Evolutionary conservation across 2,797 vertebrate species (phyloP), one percentile per base, ranked within the genome.

Genomic region (Emydoidea blandingii): DNA sequence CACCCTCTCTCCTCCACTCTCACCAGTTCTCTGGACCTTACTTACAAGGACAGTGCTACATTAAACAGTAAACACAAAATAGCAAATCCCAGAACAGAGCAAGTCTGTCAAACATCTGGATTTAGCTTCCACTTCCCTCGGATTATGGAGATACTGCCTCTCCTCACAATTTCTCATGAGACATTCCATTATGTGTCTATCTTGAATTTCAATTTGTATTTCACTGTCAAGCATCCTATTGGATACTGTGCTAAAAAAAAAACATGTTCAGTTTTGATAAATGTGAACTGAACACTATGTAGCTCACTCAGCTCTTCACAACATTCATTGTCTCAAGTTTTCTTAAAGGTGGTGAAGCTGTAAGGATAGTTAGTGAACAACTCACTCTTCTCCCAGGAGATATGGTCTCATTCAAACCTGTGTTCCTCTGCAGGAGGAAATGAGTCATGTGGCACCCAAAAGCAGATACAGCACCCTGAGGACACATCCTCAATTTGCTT

Each of bases 121-220:
- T 86, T 88, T 76, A 94, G 90, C 80, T n/a, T 94, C 23, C 34
- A 4, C 18, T 87, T 90, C 92, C 92, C 14, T 86, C 47, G 81
- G 68, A 89, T 16, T 87, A 3, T 12, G 49, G 0, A 10, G 53
- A 2, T 23, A 65, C 78, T 83, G 16, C 87, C 34, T 3, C n/a
- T 5, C 29, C 1, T 49, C 79, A 85, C 52, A 2, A 16, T 3
- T 27, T 1, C 82, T 25, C 91, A n/a, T 41, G 1, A n/a, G 88
- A 79, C 83, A 49, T 27, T 9, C 11, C 56, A 72, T 12, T 37
- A 68, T 37, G 65, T 34, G 9, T 23, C 83, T 16, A 52, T 52
- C 91, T 87, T 10, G 11, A 52, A 5, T 44, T 41, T 80, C 72
- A 82, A 41, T 50, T 5, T 0, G 0, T 4, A 76, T 4, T 49